phyloP scores from a whole-genome alignment of 2,797 vertebrate genomes.

The Cephalopachus bancanus region DNA sequence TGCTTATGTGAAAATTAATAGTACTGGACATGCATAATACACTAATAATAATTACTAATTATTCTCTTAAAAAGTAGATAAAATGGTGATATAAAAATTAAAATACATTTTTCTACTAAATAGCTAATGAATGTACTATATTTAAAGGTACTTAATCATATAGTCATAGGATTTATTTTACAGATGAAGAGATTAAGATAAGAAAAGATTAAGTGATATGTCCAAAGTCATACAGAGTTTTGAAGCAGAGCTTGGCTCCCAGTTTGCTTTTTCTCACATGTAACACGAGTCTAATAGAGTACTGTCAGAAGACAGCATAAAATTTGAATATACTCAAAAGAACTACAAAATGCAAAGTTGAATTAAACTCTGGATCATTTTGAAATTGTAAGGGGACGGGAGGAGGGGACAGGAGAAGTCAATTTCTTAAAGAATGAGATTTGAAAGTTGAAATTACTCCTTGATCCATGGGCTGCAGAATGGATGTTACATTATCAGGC shows the following conservation, averaged over 20 bases:
- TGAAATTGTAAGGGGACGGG: not conserved
- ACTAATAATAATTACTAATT: not conserved
- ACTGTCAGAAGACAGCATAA: not conserved
- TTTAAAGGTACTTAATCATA: not conserved
- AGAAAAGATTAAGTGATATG: not conserved
- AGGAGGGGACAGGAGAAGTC: not conserved
- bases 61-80: not conserved
- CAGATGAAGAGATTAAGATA: not conserved
- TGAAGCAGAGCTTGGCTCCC: not conserved
- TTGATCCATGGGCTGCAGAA: not conserved
- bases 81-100: not conserved
- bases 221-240: not conserved
- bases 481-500: not conserved
- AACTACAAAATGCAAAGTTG: not conserved
- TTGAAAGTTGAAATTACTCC: not conserved
- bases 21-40: not conserved
- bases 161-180: not conserved
- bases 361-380: not conserved
- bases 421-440: not conserved
- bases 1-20: slow-evolving; percentile 51
- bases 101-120: slow-evolving; percentile 21
- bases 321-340: not conserved
- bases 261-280: not conserved
- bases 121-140: not conserved
- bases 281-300: not conserved